Conservation (phyloP, 2,797 vertebrate species). For the Heteromormyrus szaboi region DNA sequence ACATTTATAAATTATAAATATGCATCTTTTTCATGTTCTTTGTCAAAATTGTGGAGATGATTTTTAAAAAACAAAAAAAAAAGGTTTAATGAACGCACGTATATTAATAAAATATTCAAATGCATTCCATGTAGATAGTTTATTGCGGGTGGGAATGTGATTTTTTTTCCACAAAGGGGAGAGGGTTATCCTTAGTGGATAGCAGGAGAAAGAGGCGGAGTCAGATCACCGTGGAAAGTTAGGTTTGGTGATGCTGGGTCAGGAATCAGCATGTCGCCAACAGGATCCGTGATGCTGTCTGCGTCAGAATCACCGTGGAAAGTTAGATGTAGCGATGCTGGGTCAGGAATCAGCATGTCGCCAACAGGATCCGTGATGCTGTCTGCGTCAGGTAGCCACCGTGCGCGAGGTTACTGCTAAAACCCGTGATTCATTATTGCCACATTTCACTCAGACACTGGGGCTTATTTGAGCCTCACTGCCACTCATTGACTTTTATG, state of each 20-base stretch:
- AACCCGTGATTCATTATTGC: neutral
- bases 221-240: neutral
- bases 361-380: neutral
- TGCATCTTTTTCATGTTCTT: neutral
- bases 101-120: neutral
- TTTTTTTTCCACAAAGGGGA: neutral
- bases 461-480: neutral
- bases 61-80: neutral
- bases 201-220: neutral
- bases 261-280: neutral
- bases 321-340: neutral
- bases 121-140: conserved; percentile 4
- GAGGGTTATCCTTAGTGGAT: neutral
- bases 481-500: neutral
- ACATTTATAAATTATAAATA: neutral
- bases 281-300: neutral
- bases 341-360: neutral
- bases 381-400: neutral
- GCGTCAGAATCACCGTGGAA: neutral
- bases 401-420: neutral
- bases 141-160: neutral
- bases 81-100: neutral
- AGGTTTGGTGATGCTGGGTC: neutral
- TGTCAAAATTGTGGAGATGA: neutral
- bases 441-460: neutral